These are phyloP conservation scores for Cyanoramphus novaezelandiae DNA, from an alignment of 2,113 vertebrate genomes.

Conservation along the genomic window DNA sequence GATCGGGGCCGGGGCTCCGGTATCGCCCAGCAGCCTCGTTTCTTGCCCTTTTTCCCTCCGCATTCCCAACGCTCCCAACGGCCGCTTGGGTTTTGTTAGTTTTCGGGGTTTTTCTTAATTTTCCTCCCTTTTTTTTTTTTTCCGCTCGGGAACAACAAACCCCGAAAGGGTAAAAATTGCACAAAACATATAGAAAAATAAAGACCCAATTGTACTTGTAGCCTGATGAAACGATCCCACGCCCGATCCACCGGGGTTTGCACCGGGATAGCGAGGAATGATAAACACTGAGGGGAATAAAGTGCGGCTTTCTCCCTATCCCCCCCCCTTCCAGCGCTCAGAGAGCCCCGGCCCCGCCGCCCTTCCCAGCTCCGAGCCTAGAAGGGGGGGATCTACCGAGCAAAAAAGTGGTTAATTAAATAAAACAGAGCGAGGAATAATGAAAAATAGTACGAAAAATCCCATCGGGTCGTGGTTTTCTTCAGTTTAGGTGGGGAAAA, in stretches of 20 bases:
- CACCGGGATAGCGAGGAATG: background rate
- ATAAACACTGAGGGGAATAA: background rate
- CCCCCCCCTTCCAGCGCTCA: no score
- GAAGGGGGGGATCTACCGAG: background rate
- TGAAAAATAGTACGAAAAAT: background rate
- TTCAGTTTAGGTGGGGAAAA: background rate
- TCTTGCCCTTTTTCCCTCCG: background rate
- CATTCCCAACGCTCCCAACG: background rate
- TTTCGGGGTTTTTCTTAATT: background rate
- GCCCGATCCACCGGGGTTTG: background rate
- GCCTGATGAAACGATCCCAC: background rate
- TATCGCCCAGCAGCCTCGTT: background rate
- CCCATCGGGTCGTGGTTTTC: background rate
- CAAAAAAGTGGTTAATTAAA: background rate
- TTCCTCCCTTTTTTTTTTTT: background rate
- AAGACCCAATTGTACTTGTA: background rate
- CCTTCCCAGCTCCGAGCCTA: background rate
- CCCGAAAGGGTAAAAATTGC: background rate
- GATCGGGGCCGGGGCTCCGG: background rate
- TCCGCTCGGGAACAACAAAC: background rate
- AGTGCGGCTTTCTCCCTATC: background rate
- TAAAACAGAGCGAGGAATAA: fast-evolving
- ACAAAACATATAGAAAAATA: background rate
- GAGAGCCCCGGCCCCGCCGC: background rate
- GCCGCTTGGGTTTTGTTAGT: background rate